Evolutionary conservation across 2,113 vertebrate genomes (phyloP), one percentile per base, ranked within the genome.

Genomic region (Pangasianodon hypophthalmus): DNA sequence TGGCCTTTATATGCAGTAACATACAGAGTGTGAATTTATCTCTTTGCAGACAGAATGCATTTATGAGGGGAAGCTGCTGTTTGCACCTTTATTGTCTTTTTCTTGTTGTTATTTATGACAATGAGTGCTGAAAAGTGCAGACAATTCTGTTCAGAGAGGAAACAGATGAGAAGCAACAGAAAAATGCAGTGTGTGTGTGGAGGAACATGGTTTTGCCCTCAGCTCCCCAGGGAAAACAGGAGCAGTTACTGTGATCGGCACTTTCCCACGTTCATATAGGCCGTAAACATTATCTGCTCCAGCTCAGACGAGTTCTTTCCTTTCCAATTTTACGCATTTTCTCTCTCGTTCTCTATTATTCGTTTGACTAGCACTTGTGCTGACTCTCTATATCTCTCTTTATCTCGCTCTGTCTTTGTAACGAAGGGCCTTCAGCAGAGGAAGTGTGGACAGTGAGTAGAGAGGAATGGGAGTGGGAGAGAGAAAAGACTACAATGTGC

Each of bases 211-310:
- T 37, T 81, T 32, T 69, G 11, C 69, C 69, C 79, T 75, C 18
- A 8, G 71, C 54, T 77, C 81, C 73, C 73, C 81, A n/a, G 81
- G 85, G 37, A 29, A 89, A 89, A 83, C 90, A 75, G 64, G 67
- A 87, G 58, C 67, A 84, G 67, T 32, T 32, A 91, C 81, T 85
- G 86, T 46, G 91, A 93, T 93, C 93, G 91, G 50, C 67, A 88
- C 69, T 85, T 91, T 87, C 90, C 89, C 88, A 90, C 85, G 32
- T 79, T 84, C 24, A 18, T 71, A 75, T 32, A 79, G 71, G 82
- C 60, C 64, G 48, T 92, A 92, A 90, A 88, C 88, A 87, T 73
- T 87, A 60, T 92, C 69, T 80, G 87, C 69, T 71, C 67, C n/a
- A 16, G 32, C 86, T 91, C 85, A 73, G 32, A 79, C 50, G 32